A percentile compares a stretch with the other conserved stretches of the same genome.
Evolutionary conservation across 1,140 invertebrate genomes (phyloP).

Genomic region (Nephotettix cincticeps): DNA sequence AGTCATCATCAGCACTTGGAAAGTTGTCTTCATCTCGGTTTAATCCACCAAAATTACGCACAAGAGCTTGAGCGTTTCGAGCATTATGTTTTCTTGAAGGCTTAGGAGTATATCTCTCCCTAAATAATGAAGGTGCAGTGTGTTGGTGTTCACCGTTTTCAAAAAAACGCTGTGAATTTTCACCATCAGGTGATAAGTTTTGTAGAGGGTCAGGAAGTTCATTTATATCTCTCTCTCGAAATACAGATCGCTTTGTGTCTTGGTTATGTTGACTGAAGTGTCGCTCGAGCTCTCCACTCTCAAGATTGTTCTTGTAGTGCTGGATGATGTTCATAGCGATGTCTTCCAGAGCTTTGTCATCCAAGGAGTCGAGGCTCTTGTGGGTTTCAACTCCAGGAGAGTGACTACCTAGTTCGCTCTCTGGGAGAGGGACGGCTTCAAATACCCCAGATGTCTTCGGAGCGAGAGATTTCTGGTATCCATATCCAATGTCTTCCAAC

Average conservation of each 20-base stretch:
- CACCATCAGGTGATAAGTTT: slow-evolving; percentile 24
- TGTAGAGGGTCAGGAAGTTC: slow-evolving; percentile 31
- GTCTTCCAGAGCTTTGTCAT: slow-evolving; percentile 27
- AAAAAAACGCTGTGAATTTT: not conserved
- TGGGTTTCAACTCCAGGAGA: not conserved
- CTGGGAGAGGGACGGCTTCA: slow-evolving; percentile 30
- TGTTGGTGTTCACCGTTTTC: slow-evolving; percentile 26
- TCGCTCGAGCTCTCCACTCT: not conserved
- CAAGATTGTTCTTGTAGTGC: slow-evolving; percentile 9
- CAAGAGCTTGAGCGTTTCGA: slow-evolving; percentile 30
- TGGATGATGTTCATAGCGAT: slow-evolving; percentile 30
- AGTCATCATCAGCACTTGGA: slow-evolving; percentile 20
- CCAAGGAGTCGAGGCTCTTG: no score
- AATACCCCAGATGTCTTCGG: slow-evolving; percentile 29
- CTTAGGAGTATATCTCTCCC: slow-evolving; percentile 33
- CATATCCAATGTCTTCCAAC: slow-evolving; percentile 42
- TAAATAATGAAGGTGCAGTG: slow-evolving; percentile 35
- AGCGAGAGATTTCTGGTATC: slow-evolving; percentile 38
- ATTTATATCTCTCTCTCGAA: slow-evolving; percentile 36
- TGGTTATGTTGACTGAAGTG: not conserved
- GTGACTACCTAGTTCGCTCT: slow-evolving; percentile 18
- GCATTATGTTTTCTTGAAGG: not conserved
- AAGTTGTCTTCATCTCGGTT: slow-evolving; percentile 27
- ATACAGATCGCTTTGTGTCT: slow-evolving; percentile 35
- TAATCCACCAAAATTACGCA: slow-evolving; percentile 33